phyloP scores from a whole-genome alignment of 2,888 invertebrate genomes.

The Drosophila monieri region DNA sequence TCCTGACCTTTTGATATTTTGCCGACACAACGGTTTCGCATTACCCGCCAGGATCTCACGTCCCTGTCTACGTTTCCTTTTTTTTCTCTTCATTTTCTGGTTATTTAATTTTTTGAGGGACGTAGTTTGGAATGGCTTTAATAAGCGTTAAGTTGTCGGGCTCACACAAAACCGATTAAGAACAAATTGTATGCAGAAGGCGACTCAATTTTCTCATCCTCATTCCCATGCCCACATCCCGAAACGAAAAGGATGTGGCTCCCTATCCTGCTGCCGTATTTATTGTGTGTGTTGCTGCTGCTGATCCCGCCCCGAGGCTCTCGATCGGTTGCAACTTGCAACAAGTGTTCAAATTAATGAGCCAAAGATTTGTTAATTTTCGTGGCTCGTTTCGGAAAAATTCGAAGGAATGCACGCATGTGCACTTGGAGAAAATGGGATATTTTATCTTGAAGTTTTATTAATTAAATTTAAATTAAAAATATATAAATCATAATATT shows the following conservation, averaged over 20 bases:
- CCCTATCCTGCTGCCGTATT: slow-evolving; percentile 11
- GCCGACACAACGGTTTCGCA: slow-evolving; percentile 68
- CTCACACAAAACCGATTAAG: slow-evolving; percentile 57
- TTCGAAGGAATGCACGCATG: slow-evolving; percentile 23
- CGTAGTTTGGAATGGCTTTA: slow-evolving; percentile 54
- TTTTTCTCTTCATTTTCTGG: slow-evolving; percentile 1
- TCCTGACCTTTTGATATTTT: slow-evolving; percentile 70
- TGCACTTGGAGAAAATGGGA: slow-evolving; percentile 1
- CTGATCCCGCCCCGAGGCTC: slow-evolving; percentile 34
- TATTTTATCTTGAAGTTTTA: neutral
- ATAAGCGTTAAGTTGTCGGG: slow-evolving; percentile 74
- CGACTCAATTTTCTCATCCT: slow-evolving; percentile 63
- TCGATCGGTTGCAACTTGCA: slow-evolving; percentile 46
- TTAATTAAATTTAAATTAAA: too few relatives aligned
- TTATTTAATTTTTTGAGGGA: slow-evolving; percentile 1
- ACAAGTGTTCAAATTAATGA: slow-evolving; percentile 78
- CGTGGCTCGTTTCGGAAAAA: slow-evolving; percentile 66
- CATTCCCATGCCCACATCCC: neutral
- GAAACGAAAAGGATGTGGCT: slow-evolving; percentile 33
- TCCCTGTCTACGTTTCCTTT: slow-evolving; percentile 1
- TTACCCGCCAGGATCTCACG: slow-evolving; percentile 50
- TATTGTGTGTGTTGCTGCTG: slow-evolving; percentile 4
- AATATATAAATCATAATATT: too few relatives aligned
- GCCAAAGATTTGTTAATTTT: slow-evolving; percentile 77
- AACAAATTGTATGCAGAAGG: slow-evolving; percentile 49